Conservation (phyloP, 1,140 invertebrate genomes). For the Lasioglossum albipes region DNA sequence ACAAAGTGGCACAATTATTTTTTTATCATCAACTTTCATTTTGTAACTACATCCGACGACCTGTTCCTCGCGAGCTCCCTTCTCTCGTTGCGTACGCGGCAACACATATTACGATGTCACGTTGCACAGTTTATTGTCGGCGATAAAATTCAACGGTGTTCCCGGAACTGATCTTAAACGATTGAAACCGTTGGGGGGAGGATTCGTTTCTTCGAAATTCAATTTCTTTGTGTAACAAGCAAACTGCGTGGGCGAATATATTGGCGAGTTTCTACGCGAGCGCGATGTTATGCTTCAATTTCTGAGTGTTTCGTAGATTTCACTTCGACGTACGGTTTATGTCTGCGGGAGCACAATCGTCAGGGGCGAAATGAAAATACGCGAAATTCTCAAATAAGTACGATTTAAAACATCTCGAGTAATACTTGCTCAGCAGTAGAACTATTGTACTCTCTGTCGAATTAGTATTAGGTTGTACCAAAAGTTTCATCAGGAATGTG, state of each 20-base stretch:
- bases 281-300: too few relatives aligned
- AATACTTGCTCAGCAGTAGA: too few relatives aligned
- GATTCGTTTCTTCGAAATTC: conserved; percentile 11
- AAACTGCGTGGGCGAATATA: not conserved
- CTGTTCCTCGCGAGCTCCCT: not conserved
- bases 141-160: conserved; percentile 25
- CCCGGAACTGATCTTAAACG: conserved; percentile 29
- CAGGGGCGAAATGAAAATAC: too few relatives aligned
- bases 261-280: too few relatives aligned
- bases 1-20: not conserved
- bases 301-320: too few relatives aligned
- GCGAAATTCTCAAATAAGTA: too few relatives aligned
- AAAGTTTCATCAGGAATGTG: too few relatives aligned
- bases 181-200: not conserved
- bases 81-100: not conserved
- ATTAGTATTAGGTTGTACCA: too few relatives aligned
- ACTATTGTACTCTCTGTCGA: too few relatives aligned
- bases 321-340: too few relatives aligned
- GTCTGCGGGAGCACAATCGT: too few relatives aligned
- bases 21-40: not conserved
- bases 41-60: not conserved
- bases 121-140: conserved; percentile 13
- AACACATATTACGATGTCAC: not conserved
- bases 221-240: conserved; percentile 16
- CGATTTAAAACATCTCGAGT: too few relatives aligned